Base-by-base conservation (phyloP, 2,888 invertebrate species). In the Eudasyphora cyanicolor region DNA sequence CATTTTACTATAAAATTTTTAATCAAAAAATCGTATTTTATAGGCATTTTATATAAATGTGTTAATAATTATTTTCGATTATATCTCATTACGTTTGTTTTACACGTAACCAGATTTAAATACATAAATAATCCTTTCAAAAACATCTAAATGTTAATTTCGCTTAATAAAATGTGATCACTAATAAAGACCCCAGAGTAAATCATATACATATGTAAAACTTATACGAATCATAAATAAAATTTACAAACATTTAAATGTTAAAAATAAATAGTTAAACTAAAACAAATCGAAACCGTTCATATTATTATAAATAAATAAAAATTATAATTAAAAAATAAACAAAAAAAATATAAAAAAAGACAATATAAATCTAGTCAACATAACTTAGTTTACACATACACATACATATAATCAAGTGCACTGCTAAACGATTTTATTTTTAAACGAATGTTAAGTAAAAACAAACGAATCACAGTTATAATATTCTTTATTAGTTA, bases 251-350 rank as follows among this genome's bases (percentile, higher is more conserved):
- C n/a, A n/a, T 35, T 7, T 35, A 35, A 35, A 51, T 64, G 12
- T 64, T 64, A 64, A 17, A 32, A 19, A 35, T 64, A 35, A 35
- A 14, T 35, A 32, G 64, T 64, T 32, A 49, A 71, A 49, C 17
- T 54, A 32, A 38, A 57, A 60, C 27, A 42, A 76, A 76, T 64
- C 54, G 67, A 76, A 67, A 76, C 76, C 76, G 76, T 76, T 76
- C 76, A 76, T 67, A 67, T 38, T 38, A 29, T 29, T 8, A 10
- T 64, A 35, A 60, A 8, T 42, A 69, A 69, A 27, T 4, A 19
- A 2, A 51, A 51, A 51, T n/a, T n/a, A 38, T 45, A 60, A 51
- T 14, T 14, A 51, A 71, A 29, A 45, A 69, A n/a, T 24, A 60
- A 2, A 60, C 10, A 24, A 38, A 42, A 17, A 60, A 62, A 14